These are phyloP conservation scores for Lagopus muta DNA, from an alignment of 2,113 vertebrate genomes.

Conservation along the genomic window DNA sequence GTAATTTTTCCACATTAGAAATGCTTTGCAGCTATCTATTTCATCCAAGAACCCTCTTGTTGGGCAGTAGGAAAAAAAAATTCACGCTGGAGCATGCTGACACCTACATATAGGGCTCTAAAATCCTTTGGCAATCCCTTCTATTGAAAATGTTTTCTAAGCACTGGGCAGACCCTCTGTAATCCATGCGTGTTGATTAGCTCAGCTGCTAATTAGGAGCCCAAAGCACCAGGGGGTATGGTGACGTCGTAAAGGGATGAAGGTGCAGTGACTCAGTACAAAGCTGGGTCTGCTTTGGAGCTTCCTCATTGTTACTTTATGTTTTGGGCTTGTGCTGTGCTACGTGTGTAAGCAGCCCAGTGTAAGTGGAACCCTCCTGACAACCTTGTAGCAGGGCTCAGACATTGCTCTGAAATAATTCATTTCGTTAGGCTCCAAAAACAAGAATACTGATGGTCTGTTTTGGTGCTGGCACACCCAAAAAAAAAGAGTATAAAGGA, in stretches of 20 bases:
- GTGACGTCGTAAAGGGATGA: neutral
- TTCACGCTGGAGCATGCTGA: neutral
- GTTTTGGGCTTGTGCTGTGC: neutral
- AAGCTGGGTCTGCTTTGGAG: rapidly evolving
- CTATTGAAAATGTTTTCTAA: neutral
- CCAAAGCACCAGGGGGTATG: neutral
- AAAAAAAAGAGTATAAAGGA: neutral
- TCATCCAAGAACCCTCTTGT: rapidly evolving
- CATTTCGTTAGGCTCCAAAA: neutral
- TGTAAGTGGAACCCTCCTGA: too few species aligned
- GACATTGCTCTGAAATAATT: neutral
- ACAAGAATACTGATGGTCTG: rapidly evolving
- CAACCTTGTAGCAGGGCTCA: too few species aligned
- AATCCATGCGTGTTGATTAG: rapidly evolving
- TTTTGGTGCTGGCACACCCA: neutral
- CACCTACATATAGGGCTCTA: neutral
- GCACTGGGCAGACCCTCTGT: rapidly evolving
- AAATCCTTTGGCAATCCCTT: neutral
- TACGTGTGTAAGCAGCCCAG: rapidly evolving
- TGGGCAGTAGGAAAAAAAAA: neutral
- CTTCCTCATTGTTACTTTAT: neutral
- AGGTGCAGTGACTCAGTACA: rapidly evolving
- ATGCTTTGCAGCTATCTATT: neutral
- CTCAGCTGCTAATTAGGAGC: rapidly evolving
- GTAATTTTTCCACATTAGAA: neutral